Evolutionary conservation across 2,797 vertebrate species (phyloP).

Genomic region (Sternarchorhynchus goeldii): DNA sequence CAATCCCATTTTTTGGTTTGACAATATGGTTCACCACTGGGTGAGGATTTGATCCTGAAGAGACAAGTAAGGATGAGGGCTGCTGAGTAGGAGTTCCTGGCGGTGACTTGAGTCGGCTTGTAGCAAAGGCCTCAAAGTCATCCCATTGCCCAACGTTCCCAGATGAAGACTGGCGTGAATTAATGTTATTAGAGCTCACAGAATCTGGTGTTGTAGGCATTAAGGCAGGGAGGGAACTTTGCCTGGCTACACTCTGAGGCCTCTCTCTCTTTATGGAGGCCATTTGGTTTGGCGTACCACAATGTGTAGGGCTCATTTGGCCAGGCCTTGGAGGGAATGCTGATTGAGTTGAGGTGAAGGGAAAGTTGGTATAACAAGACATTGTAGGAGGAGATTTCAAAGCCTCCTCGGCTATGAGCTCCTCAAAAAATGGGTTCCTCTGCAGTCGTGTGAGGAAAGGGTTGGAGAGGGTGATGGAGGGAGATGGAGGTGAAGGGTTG

Average conservation of each 20-base stretch:
- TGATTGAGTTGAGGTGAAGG: conserved; percentile 67
- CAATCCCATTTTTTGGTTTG: conserved; percentile 54
- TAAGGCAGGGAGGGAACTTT: conserved; percentile 74
- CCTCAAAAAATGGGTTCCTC: conserved; percentile 93
- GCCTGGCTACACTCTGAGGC: conserved; percentile 72
- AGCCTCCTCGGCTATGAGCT: conserved; percentile 84
- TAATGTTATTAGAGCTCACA: conserved; percentile 42
- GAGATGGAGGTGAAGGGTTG: conserved; percentile 68
- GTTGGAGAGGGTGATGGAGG: conserved; percentile 83
- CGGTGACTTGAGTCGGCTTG: conserved; percentile 81
- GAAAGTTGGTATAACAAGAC: conserved; percentile 78
- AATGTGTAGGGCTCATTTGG: conserved; percentile 44
- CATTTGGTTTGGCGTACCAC: conserved; percentile 49
- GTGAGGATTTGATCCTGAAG: conserved; percentile 35
- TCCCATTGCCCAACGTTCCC: conserved; percentile 79
- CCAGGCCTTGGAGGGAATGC: conserved; percentile 62
- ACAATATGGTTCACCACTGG: conserved; percentile 28
- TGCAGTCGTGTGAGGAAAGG: conserved; percentile 87
- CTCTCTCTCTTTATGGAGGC: conserved; percentile 70
- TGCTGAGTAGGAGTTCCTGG: conserved; percentile 54
- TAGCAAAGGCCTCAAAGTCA: conserved; percentile 89
- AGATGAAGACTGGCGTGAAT: conserved; percentile 62
- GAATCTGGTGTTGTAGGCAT: conserved; percentile 56
- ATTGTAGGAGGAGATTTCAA: conserved; percentile 86
- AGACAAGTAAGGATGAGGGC: conserved; percentile 42